phyloP scores from a whole-genome alignment of 1,140 invertebrate genomes.

The Teleogryllus occipitalis region DNA sequence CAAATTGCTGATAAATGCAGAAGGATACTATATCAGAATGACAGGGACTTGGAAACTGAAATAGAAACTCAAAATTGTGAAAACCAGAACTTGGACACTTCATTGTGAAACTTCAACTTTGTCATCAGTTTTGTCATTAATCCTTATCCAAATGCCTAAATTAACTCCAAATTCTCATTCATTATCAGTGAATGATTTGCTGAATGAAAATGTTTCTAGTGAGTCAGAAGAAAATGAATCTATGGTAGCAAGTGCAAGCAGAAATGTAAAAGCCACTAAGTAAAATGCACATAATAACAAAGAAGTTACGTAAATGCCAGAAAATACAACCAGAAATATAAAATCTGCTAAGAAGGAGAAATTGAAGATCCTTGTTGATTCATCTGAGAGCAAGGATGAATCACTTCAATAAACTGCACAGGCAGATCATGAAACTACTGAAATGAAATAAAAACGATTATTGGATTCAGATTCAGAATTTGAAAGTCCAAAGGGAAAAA shows the following conservation, averaged over 20 bases:
- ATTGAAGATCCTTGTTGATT: background rate
- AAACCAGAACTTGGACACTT: too few species aligned
- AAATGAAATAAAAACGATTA: background rate
- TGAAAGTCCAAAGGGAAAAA: background rate
- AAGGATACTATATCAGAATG: background rate
- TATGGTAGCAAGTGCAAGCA: too few species aligned
- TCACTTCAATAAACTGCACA: background rate
- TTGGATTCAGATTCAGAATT: background rate
- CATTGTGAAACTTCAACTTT: too few species aligned
- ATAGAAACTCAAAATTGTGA: background rate
- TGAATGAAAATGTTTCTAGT: too few species aligned
- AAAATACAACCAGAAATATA: too few species aligned
- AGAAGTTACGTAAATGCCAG: too few species aligned
- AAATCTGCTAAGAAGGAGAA: background rate
- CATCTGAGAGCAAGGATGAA: background rate
- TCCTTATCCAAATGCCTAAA: too few species aligned
- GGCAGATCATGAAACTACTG: background rate
- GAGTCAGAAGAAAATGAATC: too few species aligned
- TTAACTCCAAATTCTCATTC: too few species aligned
- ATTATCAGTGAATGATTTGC: too few species aligned
- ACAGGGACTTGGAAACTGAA: background rate
- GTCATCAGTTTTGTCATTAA: too few species aligned
- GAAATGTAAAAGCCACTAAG: background rate
- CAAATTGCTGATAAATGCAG: background rate
- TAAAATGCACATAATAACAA: too few species aligned